Conservation (phyloP, 2,113 vertebrate genomes). For the Dicaeum eximium region DNA sequence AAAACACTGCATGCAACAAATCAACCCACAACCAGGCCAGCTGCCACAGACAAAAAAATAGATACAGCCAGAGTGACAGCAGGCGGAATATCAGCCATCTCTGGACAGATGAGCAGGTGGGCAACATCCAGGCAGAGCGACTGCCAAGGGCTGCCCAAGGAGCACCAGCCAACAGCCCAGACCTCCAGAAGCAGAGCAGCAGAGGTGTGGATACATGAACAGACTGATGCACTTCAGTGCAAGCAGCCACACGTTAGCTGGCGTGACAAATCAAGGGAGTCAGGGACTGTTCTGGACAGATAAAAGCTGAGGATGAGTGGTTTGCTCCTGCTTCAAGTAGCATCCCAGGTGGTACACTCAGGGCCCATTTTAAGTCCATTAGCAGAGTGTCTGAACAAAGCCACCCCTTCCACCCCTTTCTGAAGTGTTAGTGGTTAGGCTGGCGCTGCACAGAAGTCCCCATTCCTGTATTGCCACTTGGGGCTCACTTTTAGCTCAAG, state of each 20-base stretch:
- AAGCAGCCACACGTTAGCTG: not conserved
- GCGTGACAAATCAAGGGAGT: accelerated
- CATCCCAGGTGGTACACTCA: not conserved
- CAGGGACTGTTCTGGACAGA: not conserved
- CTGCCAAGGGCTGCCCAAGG: not conserved
- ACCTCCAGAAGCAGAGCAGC: not conserved
- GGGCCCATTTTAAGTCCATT: not conserved
- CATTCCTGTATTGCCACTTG: not conserved
- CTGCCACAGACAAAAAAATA: not conserved
- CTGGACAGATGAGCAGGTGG: not conserved
- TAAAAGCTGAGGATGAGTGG: not conserved
- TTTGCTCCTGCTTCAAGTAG: not conserved
- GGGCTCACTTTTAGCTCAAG: not conserved
- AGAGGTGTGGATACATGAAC: not conserved
- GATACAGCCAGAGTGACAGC: not conserved
- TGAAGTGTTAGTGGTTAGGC: not conserved
- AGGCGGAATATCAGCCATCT: not conserved
- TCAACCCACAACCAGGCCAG: not conserved
- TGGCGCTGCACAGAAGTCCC: not conserved
- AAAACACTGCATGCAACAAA: not conserved
- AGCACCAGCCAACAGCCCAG: not conserved
- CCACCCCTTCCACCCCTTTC: not conserved
- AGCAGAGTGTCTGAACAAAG: not conserved
- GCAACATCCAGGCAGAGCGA: not conserved
- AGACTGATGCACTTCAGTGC: not conserved